A percentile compares a stretch with the other conserved stretches of the same genome.
Evolutionary conservation across 2,888 invertebrate genomes (phyloP).

Genomic region (Eupelmus urozonus): DNA sequence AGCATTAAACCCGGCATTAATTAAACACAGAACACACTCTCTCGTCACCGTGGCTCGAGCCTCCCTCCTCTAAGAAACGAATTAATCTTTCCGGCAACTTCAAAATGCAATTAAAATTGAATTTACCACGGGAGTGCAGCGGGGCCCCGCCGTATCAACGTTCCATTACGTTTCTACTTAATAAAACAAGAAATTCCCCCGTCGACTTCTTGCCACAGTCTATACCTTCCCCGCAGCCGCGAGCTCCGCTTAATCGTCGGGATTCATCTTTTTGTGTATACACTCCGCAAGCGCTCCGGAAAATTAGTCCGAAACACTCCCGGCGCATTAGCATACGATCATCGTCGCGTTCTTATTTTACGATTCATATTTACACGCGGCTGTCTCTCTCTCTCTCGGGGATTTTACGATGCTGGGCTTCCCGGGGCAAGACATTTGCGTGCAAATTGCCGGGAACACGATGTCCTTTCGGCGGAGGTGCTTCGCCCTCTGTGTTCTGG

Average conservation of each 20-base stretch:
- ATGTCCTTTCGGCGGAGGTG: slow-evolving; percentile 1
- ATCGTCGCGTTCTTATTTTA: slow-evolving; percentile 69
- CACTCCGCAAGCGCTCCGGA: neutral
- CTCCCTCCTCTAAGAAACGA: neutral
- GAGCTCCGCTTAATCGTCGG: neutral
- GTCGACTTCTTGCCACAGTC: neutral
- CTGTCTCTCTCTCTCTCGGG: slow-evolving; percentile 16
- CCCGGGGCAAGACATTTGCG: slow-evolving; percentile 54
- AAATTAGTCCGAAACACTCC: slow-evolving; percentile 15
- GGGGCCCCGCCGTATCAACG: slow-evolving; percentile 19
- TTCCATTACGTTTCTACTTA: slow-evolving; percentile 27
- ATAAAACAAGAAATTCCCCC: slow-evolving; percentile 31
- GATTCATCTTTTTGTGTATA: slow-evolving; percentile 31
- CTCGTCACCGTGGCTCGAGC: too few species aligned
- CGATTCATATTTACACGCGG: slow-evolving; percentile 71
- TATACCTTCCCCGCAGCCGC: neutral
- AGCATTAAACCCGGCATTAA: too few species aligned
- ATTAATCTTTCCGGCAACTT: neutral
- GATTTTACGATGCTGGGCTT: slow-evolving; percentile 33
- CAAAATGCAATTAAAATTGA: slow-evolving; percentile 36
- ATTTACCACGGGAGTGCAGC: neutral
- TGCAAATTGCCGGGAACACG: slow-evolving; percentile 53
- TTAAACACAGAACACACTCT: too few species aligned
- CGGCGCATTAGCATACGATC: slow-evolving; percentile 71
- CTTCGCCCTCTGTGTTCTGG: neutral